Evolutionary conservation across 2,888 invertebrate species (phyloP).

Genomic region (Busseola fusca): DNA sequence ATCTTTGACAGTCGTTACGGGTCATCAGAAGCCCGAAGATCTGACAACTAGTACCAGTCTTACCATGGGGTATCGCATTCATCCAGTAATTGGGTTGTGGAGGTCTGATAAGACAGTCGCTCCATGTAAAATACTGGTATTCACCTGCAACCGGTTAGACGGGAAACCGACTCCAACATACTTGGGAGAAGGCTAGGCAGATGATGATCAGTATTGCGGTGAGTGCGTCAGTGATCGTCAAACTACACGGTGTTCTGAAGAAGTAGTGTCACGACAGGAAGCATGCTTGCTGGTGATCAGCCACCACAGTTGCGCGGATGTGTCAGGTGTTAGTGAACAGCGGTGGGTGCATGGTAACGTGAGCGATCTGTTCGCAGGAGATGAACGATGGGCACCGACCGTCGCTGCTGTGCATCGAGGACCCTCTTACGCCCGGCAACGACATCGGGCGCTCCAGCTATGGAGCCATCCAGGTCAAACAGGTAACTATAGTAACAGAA

Average conservation of each 20-base stretch:
- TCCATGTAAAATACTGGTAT: too few relatives aligned
- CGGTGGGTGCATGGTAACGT: not conserved
- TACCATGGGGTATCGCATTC: too few relatives aligned
- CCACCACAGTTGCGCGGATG: too few relatives aligned
- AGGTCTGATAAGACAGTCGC: too few relatives aligned
- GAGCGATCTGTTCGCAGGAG: slow-evolving; percentile 86
- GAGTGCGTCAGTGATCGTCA: not conserved
- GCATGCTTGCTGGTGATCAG: not conserved
- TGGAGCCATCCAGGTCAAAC: slow-evolving; percentile 94
- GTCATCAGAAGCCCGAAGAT: too few relatives aligned
- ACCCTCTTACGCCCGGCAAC: slow-evolving; percentile 98
- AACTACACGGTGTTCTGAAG: not conserved
- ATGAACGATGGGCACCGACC: slow-evolving; percentile 98
- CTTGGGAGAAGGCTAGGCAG: too few relatives aligned
- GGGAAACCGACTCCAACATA: too few relatives aligned
- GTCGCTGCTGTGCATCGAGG: slow-evolving; percentile 98
- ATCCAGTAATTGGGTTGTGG: too few relatives aligned
- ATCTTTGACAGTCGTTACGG: too few relatives aligned
- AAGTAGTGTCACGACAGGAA: not conserved
- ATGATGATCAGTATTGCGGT: not conserved
- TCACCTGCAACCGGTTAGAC: too few relatives aligned
- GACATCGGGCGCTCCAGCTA: slow-evolving; percentile 99
- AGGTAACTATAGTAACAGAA: slow-evolving; percentile 66
- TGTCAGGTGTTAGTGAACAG: not conserved
- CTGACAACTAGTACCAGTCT: too few relatives aligned